Evolutionary conservation across 1,140 invertebrate genomes (phyloP), one percentile per base, ranked within the genome.

Genomic region (Papilio dardanus): DNA sequence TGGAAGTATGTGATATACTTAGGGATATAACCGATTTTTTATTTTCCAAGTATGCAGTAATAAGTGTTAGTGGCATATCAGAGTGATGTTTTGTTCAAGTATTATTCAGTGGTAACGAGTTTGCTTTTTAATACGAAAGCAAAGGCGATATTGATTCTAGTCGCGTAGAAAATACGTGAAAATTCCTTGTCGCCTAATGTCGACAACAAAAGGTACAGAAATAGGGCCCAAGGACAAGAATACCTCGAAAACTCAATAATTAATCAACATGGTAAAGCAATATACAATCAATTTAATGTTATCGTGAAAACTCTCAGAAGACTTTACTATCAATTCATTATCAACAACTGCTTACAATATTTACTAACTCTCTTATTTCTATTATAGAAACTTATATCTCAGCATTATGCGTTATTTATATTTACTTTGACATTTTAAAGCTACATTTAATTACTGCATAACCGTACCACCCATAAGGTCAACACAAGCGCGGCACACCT

Each of bases 401-500:
- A n/a, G n/a, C n/a, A n/a, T n/a, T n/a, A n/a, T n/a, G 35, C 10
- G 14, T 37, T 21, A 24, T 21, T 10, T 8, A 24, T 54, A 54
- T 54, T 54, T 54, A 10, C n/a, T 21, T 21, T 21, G 21, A 21
- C 19, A 54, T 54, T 19, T 54, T n/a, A n/a, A n/a, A 54, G 1
- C 46, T 21, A 21, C 8, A 6, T 62, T 62, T 62, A 62, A 62
- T 30, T 30, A 62, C 12, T 62, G 24, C 54, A 62, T 58, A 58
- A 58, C 54, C 21, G 24, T 62, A 62, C 24, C 24, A 62, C 12
- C 21, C 24, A 62, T 62, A 62, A 62, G 2, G 24, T 62, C 54
- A 62, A 62, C 24, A 24, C 21, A 58, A 8, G 50, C 21, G 54
- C 54, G n/a, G n/a, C 24, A 62, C 54, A 62, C 54, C 54, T 28